A percentile compares a stretch with the other conserved stretches of the same genome.
phyloP scores from a whole-genome alignment of 92 coral and sea anemone species.

The Parazoanthus swiftii region DNA sequence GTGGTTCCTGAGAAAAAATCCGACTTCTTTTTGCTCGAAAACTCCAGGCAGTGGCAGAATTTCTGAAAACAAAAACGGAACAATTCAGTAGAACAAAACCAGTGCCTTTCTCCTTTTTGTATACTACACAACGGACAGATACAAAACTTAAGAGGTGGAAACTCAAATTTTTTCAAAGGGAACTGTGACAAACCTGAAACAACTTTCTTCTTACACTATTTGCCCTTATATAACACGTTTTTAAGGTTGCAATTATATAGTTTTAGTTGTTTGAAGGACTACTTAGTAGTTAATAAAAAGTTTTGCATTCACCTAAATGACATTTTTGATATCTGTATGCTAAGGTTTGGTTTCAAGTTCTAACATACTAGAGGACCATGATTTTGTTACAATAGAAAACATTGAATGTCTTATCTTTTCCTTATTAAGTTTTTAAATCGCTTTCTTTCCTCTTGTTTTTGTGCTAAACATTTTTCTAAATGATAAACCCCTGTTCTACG shows the following conservation, averaged over 20 bases:
- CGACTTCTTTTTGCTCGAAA: slow-evolving; percentile 39
- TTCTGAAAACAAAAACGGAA: slow-evolving; percentile 13
- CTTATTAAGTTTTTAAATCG: no score
- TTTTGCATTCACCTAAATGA: no score
- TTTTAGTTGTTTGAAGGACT: background rate
- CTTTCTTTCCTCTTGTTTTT: background rate
- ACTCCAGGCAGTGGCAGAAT: slow-evolving; percentile 48
- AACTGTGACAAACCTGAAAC: background rate
- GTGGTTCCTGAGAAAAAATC: slow-evolving; percentile 44
- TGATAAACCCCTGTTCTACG: background rate
- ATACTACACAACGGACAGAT: no score
- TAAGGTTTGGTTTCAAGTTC: no score
- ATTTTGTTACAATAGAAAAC: no score
- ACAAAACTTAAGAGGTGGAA: no score
- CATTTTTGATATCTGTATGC: no score
- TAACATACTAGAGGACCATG: no score
- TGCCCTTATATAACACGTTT: background rate
- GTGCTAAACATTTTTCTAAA: background rate
- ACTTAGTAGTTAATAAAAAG: no score
- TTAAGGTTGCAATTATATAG: background rate
- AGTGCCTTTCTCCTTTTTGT: no score
- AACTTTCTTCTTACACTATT: background rate
- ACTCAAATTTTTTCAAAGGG: no score
- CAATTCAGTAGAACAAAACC: background rate
- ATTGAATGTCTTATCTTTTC: background rate